Percentiles rank a stretch among this genome's conserved stretches.
Evolutionary conservation across 2,888 invertebrate species (phyloP).

Genomic region (Calliopum simillimum): DNA sequence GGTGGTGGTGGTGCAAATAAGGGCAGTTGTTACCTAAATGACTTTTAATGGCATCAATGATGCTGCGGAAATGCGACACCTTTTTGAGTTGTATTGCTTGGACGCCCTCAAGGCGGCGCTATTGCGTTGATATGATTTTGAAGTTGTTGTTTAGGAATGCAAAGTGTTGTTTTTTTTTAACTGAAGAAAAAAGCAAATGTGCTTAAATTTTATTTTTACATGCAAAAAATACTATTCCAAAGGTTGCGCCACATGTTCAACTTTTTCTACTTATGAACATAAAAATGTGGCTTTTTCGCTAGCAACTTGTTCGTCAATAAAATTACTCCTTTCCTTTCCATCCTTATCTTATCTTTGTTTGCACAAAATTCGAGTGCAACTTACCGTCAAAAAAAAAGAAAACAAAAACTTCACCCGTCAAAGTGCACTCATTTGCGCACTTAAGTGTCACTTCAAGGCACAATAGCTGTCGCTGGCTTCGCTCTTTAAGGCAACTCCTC

Average conservation of each 20-base stretch:
- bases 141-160: slow-evolving; percentile 32
- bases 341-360: neutral
- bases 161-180: slow-evolving; percentile 12
- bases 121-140: neutral
- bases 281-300: slow-evolving; percentile 40
- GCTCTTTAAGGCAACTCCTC: too few species aligned
- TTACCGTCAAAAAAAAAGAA: too few species aligned
- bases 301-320: slow-evolving; percentile 19
- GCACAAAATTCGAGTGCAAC: too few species aligned
- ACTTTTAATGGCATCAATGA: neutral
- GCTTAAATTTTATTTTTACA: slow-evolving; percentile 33
- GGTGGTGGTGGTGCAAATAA: too few species aligned
- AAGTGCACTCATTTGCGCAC: slow-evolving; percentile 17
- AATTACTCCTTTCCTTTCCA: neutral
- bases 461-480: neutral
- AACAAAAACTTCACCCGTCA: slow-evolving; percentile 5
- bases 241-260: too few species aligned
- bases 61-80: slow-evolving; percentile 10
- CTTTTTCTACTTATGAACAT: too few species aligned
- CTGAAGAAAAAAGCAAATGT: slow-evolving; percentile 26
- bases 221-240: too few species aligned
- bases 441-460: slow-evolving; percentile 8
- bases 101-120: neutral
- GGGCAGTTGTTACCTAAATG: too few species aligned
- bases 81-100: neutral